Base-by-base conservation (phyloP, 2,888 invertebrate species). In the Rhagium mordax region DNA sequence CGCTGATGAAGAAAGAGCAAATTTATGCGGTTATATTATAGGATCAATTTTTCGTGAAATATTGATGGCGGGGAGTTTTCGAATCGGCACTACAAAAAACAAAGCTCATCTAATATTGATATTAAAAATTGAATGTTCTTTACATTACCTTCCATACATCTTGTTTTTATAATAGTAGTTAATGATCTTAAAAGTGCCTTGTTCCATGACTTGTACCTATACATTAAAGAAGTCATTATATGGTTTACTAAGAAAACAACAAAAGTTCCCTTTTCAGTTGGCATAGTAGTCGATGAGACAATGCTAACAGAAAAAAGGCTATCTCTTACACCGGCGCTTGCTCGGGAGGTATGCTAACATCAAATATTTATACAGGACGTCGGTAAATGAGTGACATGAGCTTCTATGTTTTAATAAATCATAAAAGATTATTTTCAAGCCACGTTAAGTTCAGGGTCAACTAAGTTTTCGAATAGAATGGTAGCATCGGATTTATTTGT, bases 331-430 rank as follows among this genome's bases (percentile, higher is more conserved):
- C 67, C 47, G 67, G 67, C 67, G 67, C 67, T 67, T 57, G 24
- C 21, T 20, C 55, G 21, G 10, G 13, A 16, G 57, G 41, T 57
- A 67, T 41, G 47, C 41, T 24, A 67, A 57, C 67, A 20, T 16
- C 67, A 67, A 67, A 67, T 67, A 67, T 67, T 67, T 67, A 57
- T 67, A 67, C 67, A 67, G 65, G 65, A 65, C 65, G 65, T 64
- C 64, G 64, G 64, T 27, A 65, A 53, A 53, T 65, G 51, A 53
- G 55, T 27, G 67, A 67, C 67, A 27, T 67, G 33, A 55, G 67
- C 47, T 47, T 57, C 41, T 16, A 65, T 27, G 51, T 65, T 24
- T 47, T 53, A 47, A 57, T 55, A 67, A 67, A 67, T 67, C 47
- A 21, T 47, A 53, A 51, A 65, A 61, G 55, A 47, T 33, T 51